A percentile compares a stretch with the other conserved stretches of the same genome.
phyloP scores from a whole-genome alignment of 2,888 invertebrate species.

The Folsomia candida region DNA sequence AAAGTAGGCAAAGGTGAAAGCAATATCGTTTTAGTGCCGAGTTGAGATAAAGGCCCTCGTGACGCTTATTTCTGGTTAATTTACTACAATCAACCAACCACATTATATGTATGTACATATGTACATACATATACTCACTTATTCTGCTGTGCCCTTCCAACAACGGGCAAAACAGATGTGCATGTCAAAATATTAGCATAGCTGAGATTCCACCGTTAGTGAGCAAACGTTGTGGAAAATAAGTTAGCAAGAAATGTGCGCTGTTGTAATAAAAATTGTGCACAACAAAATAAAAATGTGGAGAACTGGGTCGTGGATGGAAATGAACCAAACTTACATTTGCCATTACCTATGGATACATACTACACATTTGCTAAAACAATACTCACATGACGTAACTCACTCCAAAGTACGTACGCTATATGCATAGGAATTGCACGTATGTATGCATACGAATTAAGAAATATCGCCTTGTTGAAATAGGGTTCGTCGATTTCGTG shows the following conservation, averaged over 20 bases:
- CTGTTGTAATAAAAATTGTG: not conserved
- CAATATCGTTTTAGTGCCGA: not conserved
- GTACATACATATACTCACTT: not conserved
- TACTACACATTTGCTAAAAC: too few relatives aligned
- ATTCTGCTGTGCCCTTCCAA: not conserved
- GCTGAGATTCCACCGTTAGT: not conserved
- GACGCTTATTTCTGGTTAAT: constrained; percentile 2
- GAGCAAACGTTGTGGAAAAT: not conserved
- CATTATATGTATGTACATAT: not conserved
- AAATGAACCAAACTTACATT: too few relatives aligned
- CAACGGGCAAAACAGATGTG: not conserved
- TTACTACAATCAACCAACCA: not conserved
- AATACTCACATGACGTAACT: too few relatives aligned
- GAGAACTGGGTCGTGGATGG: too few relatives aligned
- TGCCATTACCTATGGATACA: too few relatives aligned
- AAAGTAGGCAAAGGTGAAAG: constrained; percentile 2
- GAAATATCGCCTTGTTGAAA: too few relatives aligned
- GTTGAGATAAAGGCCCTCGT: not conserved
- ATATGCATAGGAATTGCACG: too few relatives aligned
- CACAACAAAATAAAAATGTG: not conserved
- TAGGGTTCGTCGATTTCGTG: too few relatives aligned
- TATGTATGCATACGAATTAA: too few relatives aligned
- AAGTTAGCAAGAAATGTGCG: not conserved
- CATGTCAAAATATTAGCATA: not conserved
- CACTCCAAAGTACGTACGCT: too few relatives aligned